phyloP scores from a whole-genome alignment of 2,113 vertebrate species.

The Gymnobelideus leadbeateri region DNA sequence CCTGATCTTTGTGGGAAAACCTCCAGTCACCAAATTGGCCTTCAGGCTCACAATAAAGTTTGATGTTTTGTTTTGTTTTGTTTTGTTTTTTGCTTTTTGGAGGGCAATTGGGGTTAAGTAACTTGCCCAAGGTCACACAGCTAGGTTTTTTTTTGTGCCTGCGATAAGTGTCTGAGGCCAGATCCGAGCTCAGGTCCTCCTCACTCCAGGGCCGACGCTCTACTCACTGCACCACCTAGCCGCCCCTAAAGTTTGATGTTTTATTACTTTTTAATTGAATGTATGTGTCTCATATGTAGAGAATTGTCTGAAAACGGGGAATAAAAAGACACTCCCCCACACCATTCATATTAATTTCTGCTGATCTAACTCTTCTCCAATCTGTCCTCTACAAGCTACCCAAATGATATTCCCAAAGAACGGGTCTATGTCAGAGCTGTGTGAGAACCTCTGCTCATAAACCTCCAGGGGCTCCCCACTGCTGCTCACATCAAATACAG shows the following conservation, averaged over 20 bases:
- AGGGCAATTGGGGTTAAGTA: too few species aligned
- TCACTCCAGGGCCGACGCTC: too few species aligned
- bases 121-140: too few species aligned
- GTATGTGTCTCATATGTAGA: conserved; percentile 1
- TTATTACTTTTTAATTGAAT: conserved; percentile 9
- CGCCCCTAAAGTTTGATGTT: too few species aligned
- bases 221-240: too few species aligned
- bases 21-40: background rate
- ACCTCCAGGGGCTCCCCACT: background rate
- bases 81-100: too few species aligned
- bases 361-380: background rate
- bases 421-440: background rate
- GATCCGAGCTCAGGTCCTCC: too few species aligned
- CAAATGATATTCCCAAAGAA: background rate
- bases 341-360: conserved; percentile 18
- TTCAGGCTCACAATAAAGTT: background rate
- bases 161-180: too few species aligned
- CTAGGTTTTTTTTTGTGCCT: too few species aligned
- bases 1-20: conserved; percentile 17
- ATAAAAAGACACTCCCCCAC: background rate
- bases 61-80: too few species aligned
- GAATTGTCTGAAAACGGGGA: background rate
- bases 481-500: background rate
- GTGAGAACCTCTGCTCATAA: background rate
- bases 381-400: background rate